Base-by-base conservation (phyloP, 2,888 invertebrate genomes). In the Brenthis ino region DNA sequence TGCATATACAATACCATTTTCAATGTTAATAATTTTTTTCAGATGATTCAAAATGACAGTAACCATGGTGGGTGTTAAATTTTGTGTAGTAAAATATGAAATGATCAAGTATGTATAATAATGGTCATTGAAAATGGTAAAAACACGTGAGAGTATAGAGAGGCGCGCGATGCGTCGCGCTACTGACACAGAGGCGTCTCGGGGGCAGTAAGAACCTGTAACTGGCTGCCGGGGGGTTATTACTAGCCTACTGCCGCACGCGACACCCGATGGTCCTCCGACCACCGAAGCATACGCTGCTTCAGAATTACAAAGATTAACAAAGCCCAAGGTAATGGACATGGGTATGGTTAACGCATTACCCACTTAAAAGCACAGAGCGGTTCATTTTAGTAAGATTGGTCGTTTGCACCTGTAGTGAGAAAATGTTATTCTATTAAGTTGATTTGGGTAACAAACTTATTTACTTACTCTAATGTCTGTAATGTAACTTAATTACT, bases 221-320 rank as follows among this genome's bases (percentile, higher is more conserved):
- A 92, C 88, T 92, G 91, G 90, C 92, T 92, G 91, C 89, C 92
- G 91, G 92, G 91, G 91, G 88, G 85, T 91, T 90, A 91, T 87
- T 88, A 85, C 86, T 88, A 82, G 84, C 85, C 85, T 88, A 88
- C 85, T 80, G 86, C 87, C 89, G 91, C 89, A 84, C 79, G 84
- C 83, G 80, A 82, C 79, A 77, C 81, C 80, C 83, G 80, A 78
- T 77, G 82, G 80, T 79, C 76, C 69, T 79, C 69, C 72, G 78
- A 82, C 82, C 82, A 82, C 70, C 80, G 56, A 65, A 74, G 75
- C 74, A 79, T 72, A 80, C 79, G 82, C 80, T 81, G 80, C 80
- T 79, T 82, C 76, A 77, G 68, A 71, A 70, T 60, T 54, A 65
- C 64, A 70, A 75, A 70, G 70, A 75, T 74, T 72, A 73, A 71